Conservation (phyloP, 2,113 vertebrate genomes). For the Scolopax mira region DNA sequence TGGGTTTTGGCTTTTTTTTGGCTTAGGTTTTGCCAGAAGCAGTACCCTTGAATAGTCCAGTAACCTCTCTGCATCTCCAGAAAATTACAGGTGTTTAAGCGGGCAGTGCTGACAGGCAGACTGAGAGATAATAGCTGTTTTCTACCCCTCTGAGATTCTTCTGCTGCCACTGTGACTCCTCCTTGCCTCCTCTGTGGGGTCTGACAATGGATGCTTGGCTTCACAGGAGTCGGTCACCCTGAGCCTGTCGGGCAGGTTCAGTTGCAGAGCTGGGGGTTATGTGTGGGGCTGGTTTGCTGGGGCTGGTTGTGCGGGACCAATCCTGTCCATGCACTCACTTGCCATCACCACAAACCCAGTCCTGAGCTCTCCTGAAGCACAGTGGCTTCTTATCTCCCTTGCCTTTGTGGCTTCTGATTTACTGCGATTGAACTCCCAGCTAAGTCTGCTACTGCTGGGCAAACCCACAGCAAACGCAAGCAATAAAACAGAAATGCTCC, state of each 20-base stretch:
- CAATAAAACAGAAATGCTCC: not conserved
- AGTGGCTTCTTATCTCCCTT: not conserved
- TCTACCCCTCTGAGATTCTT: slow-evolving; percentile 25
- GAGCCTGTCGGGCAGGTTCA: slow-evolving; percentile 48
- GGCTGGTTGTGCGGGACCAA: not conserved
- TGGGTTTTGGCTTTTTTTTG: not conserved
- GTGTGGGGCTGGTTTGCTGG: not conserved
- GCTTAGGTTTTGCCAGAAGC: not conserved
- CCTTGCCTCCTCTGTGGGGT: slow-evolving; percentile 8
- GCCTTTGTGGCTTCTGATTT: not conserved
- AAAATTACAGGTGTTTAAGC: slow-evolving; percentile 52
- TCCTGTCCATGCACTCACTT: not conserved
- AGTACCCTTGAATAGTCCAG: not conserved
- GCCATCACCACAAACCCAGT: not conserved
- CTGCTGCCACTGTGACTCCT: not conserved
- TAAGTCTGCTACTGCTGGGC: not conserved
- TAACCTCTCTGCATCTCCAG: slow-evolving; percentile 18
- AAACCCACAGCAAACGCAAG: not conserved
- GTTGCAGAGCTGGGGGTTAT: not conserved
- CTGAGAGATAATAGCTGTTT: slow-evolving; percentile 57
- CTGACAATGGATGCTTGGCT: not conserved
- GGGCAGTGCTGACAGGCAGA: not conserved
- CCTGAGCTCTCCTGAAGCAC: not conserved
- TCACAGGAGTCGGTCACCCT: not conserved
- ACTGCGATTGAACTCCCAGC: not conserved